Conservation (phyloP, 2,888 invertebrate genomes). For the Dioctria linearis region DNA sequence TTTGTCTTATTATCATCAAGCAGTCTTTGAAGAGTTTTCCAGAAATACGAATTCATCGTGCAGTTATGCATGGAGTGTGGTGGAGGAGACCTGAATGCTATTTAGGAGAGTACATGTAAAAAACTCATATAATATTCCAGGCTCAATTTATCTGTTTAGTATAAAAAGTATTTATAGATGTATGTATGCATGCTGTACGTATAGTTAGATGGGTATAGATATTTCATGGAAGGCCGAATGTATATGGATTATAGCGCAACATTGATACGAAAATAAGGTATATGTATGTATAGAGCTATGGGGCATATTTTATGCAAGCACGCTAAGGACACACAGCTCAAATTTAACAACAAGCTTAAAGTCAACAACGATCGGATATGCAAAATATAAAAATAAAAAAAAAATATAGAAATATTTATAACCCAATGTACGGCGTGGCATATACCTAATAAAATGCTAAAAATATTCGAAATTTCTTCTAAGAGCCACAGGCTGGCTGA, state of each 20-base stretch:
- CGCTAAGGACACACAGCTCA: too few species aligned
- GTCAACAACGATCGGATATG: too few species aligned
- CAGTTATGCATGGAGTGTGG: slow-evolving; percentile 14
- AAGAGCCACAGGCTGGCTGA: slow-evolving; percentile 35
- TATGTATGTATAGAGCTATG: not conserved
- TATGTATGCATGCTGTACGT: not conserved
- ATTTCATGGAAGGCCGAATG: slow-evolving; percentile 18
- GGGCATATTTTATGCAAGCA: slow-evolving; percentile 19
- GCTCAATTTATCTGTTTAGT: slow-evolving; percentile 20
- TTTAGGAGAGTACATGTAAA: not conserved
- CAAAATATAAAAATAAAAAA: too few species aligned
- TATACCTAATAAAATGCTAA: slow-evolving; percentile 2
- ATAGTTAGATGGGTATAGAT: slow-evolving; percentile 13
- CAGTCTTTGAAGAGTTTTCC: slow-evolving; percentile 40
- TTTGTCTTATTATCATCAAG: slow-evolving; percentile 35
- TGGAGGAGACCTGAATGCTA: not conserved
- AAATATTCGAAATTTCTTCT: slow-evolving; percentile 21
- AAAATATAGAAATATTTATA: slow-evolving; percentile 5
- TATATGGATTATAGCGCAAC: slow-evolving; percentile 33
- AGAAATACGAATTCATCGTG: slow-evolving; percentile 38
- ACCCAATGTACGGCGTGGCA: not conserved
- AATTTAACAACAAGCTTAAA: not conserved
- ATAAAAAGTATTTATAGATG: not conserved
- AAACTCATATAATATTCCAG: slow-evolving; percentile 16
- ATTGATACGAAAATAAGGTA: slow-evolving; percentile 34